Percentiles rank a stretch among this genome's conserved stretches.
Conservation (phyloP, 1,140 invertebrate genomes). For the Rhopalosiphum padi region DNA sequence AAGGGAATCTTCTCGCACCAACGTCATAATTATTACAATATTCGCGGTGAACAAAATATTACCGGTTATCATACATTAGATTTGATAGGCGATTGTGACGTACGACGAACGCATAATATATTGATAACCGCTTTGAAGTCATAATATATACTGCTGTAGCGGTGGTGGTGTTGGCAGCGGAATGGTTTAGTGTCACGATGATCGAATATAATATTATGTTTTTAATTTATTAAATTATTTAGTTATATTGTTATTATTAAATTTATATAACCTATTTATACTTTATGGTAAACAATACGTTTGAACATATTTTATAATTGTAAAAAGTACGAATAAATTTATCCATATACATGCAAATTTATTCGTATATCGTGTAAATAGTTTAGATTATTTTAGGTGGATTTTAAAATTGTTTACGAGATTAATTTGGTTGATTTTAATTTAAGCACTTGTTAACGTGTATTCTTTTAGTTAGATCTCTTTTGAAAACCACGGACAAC, state of each 20-base stretch:
- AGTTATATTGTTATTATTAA: too few relatives aligned
- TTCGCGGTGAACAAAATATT: too few relatives aligned
- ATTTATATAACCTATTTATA: too few relatives aligned
- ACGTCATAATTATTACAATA: background rate
- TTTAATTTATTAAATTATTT: too few relatives aligned
- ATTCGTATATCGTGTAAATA: background rate
- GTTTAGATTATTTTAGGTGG: background rate
- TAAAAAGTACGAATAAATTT: background rate
- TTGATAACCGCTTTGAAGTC: too few relatives aligned
- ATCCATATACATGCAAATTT: background rate
- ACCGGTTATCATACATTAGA: background rate
- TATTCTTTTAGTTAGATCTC: background rate
- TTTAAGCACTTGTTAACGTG: background rate
- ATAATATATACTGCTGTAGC: too few relatives aligned
- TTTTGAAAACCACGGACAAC: background rate
- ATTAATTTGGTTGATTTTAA: background rate
- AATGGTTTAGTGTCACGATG: too few relatives aligned
- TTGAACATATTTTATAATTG: background rate
- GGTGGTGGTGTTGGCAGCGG: too few relatives aligned
- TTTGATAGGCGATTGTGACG: background rate
- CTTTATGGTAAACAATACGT: background rate
- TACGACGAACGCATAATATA: too few relatives aligned
- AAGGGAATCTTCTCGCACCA: background rate
- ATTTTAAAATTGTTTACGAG: background rate
- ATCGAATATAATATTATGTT: too few relatives aligned